Conservation (phyloP, 2,888 invertebrate species). For the Luffia ferchaultella region DNA sequence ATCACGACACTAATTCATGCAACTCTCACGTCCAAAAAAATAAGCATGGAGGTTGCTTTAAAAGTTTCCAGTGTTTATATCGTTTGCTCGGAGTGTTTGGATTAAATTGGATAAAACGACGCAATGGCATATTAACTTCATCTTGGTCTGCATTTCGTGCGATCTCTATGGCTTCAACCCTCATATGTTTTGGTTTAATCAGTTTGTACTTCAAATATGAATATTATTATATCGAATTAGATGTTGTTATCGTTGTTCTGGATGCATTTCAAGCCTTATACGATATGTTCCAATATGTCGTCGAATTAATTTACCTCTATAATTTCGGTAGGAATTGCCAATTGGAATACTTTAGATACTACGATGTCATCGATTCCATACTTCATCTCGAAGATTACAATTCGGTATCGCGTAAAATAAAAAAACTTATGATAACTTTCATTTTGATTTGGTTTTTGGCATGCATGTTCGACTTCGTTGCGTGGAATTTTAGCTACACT, state of each 20-base stretch:
- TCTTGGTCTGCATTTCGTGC: constrained; percentile 17
- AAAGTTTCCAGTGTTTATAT: constrained; percentile 16
- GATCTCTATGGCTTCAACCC: constrained; percentile 21
- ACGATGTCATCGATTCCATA: constrained; percentile 30
- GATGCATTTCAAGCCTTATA: constrained; percentile 33
- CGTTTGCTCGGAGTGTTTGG: constrained; percentile 30
- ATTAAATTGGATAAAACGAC: constrained; percentile 22
- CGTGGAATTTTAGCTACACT: constrained; percentile 31
- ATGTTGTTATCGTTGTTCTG: constrained; percentile 31
- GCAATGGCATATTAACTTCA: constrained; percentile 11
- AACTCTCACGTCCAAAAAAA: too few species aligned
- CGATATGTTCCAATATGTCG: constrained; percentile 33
- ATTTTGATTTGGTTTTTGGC: constrained; percentile 25
- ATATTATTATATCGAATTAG: constrained; percentile 21
- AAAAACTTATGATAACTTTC: constrained; percentile 23
- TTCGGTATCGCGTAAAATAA: constrained; percentile 23
- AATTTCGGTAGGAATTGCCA: constrained; percentile 33
- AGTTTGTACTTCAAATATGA: constrained; percentile 30
- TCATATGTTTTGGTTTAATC: constrained; percentile 20
- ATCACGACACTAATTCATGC: too few species aligned
- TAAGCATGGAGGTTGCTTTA: too few species aligned
- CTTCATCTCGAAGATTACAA: constrained; percentile 24
- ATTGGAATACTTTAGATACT: constrained; percentile 33
- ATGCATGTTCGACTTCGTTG: constrained; percentile 27
- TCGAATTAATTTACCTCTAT: constrained; percentile 35